Conservation (phyloP, 2,888 invertebrate species). For the Selenia dentaria region DNA sequence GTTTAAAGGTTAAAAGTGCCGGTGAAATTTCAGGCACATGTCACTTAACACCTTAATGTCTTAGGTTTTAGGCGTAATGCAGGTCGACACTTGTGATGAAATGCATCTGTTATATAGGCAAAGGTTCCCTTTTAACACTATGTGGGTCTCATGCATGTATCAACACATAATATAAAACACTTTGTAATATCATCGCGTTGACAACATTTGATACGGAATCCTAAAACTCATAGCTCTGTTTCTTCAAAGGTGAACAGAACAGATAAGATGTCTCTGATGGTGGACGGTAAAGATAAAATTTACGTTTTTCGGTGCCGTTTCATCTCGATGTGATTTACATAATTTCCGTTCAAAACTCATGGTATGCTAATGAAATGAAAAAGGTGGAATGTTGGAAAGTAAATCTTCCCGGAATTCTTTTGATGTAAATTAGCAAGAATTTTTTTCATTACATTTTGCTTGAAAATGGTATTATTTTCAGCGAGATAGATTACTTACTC, state of each 20-base stretch:
- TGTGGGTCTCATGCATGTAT: no score
- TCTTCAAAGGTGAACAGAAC: constrained; percentile 14
- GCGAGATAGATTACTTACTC: no score
- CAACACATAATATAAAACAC: not conserved
- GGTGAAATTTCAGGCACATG: no score
- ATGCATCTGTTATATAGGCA: no score
- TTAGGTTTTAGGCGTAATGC: no score
- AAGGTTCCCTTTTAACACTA: no score
- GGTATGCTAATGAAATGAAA: constrained; percentile 20
- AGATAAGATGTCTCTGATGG: constrained; percentile 18
- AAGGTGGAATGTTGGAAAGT: constrained; percentile 14
- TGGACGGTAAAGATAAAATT: constrained; percentile 17
- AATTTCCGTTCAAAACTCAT: constrained; percentile 23
- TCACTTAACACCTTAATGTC: no score
- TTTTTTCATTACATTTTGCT: constrained; percentile 7
- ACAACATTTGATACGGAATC: no score
- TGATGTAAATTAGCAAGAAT: not conserved
- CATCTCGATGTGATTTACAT: constrained; percentile 21
- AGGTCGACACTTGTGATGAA: no score
- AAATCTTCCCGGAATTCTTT: constrained; percentile 8
- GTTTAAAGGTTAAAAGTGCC: no score
- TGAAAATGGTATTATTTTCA: not conserved
- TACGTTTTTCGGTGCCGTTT: constrained; percentile 15
- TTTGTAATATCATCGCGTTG: no score
- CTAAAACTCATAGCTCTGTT: constrained; percentile 6